Base-by-base conservation (phyloP, 2,113 vertebrate species). In the Dicentrarchus labrax region DNA sequence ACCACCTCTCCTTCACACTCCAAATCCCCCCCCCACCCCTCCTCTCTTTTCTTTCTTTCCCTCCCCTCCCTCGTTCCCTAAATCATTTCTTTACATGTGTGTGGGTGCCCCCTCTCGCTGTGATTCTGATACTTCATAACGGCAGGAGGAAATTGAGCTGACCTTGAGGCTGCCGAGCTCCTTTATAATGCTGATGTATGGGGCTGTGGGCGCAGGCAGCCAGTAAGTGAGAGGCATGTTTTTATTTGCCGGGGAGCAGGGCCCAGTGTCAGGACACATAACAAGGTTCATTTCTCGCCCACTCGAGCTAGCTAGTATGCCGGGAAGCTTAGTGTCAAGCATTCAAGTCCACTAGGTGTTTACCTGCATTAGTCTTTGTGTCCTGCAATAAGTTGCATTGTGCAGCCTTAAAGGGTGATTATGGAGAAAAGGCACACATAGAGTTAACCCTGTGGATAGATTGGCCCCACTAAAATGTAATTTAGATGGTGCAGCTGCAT, bases 151-250 rank as follows among this genome's bases (percentile, higher is more conserved):
- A 96, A 95, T 95, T 92, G 91, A 93, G 88, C 94, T 94, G 94
- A 95, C 95, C 95, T 95, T 94, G 94, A 94, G 88, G 93, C 88
- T 92, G 91, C 89, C 76, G 79, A 80, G 88, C 84, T 93, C 92
- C 83, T 93, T 91, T 92, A 86, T 94, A 91, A 91, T 91, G 92
- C 93, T 96, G 94, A 96, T 95, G 94, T 94, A 96, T 95, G 93
- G 89, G 89, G 80, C 90, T 88, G 80, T 84, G 91, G 77, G 88
- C 68, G 54, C 90, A 74, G 88, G 90, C 90, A 89, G 93, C 91
- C 93, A 92, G 92, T 94, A 95, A 96, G 94, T 93, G 95, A 95
- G 93, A 94, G 92, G 86, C 93, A 93, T 95, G 95, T 95, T 96
- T 95, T 95, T 95, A 95, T 95, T 95, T 95, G 93, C 92, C 64